Evolutionary conservation across 2,113 vertebrate species (phyloP).

Genomic region (Hemibagrus wyckioides): DNA sequence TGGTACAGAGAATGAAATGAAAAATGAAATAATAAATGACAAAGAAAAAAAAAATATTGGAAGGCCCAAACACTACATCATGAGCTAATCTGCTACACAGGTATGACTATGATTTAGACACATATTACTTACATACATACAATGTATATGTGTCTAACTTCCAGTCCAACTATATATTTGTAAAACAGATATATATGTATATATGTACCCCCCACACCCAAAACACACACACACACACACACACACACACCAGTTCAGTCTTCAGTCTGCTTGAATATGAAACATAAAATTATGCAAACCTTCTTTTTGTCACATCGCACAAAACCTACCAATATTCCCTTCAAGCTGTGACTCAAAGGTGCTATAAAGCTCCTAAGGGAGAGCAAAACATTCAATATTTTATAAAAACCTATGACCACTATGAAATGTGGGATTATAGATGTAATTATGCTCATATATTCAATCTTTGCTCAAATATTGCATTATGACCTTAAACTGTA

Average conservation of each 20-base stretch:
- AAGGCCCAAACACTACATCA: neutral
- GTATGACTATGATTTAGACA: neutral
- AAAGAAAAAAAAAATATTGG: neutral
- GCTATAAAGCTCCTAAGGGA: neutral
- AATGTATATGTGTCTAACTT: neutral
- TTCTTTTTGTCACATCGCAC: neutral
- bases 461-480: neutral
- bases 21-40: no score
- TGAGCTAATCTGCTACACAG: neutral
- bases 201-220: neutral
- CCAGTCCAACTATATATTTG: neutral
- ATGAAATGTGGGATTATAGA: neutral
- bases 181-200: neutral
- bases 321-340: neutral
- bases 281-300: neutral
- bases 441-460: neutral
- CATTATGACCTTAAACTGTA: neutral
- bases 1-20: no score
- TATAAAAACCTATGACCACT: neutral
- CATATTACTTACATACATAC: neutral
- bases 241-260: neutral
- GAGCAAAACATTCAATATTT: neutral
- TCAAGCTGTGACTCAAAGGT: neutral
- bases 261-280: neutral
- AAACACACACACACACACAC: neutral